Percentiles rank a stretch among this genome's conserved stretches.
Conservation (phyloP, 1,140 invertebrate species). For the Asbolus verrucosus region DNA sequence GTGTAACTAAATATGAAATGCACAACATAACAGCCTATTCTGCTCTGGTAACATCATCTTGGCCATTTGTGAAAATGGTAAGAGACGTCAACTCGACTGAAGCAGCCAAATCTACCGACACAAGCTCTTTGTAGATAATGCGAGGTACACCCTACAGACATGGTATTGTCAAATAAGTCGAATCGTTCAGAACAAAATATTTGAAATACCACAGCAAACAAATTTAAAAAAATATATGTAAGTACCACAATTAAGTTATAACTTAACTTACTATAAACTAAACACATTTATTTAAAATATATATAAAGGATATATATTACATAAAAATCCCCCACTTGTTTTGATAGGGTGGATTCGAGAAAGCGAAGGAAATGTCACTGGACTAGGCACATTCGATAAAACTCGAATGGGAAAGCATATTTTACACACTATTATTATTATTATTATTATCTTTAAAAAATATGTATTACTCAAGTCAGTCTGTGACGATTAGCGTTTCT, state of each 20-base stretch:
- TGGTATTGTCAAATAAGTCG: constrained; percentile 46
- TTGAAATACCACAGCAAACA: constrained; percentile 41
- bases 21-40: constrained; percentile 62
- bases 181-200: constrained; percentile 25
- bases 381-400: constrained; percentile 62
- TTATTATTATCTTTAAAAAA: constrained; percentile 37
- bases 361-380: constrained; percentile 57
- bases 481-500: constrained; percentile 71
- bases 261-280: constrained; percentile 39
- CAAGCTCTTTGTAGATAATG: constrained; percentile 55
- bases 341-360: constrained; percentile 33
- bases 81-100: constrained; percentile 55
- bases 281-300: constrained; percentile 45
- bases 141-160: constrained; percentile 61
- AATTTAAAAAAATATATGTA: too few species aligned
- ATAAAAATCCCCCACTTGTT: constrained; percentile 23
- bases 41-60: constrained; percentile 58
- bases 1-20: constrained; percentile 53
- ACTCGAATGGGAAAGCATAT: constrained; percentile 55
- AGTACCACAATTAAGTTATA: constrained; percentile 6
- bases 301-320: constrained; percentile 35
- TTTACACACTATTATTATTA: constrained; percentile 33
- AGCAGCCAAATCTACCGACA: constrained; percentile 54
- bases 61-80: constrained; percentile 62
- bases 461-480: constrained; percentile 54